Conservation (phyloP, 2,888 invertebrate genomes). For the Drosophila diplacantha region DNA sequence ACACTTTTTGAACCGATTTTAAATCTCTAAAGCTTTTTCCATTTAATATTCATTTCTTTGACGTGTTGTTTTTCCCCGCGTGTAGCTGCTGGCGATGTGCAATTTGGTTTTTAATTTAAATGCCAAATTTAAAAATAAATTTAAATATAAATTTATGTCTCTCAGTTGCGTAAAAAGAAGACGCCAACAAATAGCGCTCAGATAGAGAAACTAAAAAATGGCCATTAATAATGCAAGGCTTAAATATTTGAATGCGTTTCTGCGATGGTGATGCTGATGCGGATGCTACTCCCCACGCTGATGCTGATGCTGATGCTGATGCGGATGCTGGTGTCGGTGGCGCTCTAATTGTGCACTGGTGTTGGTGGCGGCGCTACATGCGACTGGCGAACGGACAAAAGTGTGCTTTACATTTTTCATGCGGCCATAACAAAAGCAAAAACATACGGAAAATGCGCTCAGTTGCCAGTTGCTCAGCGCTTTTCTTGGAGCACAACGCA, state of each 20-base stretch:
- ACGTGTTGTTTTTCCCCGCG: neutral
- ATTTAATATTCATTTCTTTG: constrained; percentile 2
- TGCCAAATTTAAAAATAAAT: constrained; percentile 60
- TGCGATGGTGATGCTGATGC: constrained; percentile 36
- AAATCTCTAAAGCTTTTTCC: neutral
- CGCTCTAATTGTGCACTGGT: constrained; percentile 44
- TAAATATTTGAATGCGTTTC: constrained; percentile 61
- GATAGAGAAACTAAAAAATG: constrained; percentile 43
- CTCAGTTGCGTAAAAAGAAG: constrained; percentile 32
- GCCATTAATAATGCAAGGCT: constrained; percentile 62
- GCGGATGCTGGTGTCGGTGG: constrained; percentile 12
- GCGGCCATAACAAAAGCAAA: constrained; percentile 49
- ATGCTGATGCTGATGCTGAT: constrained; percentile 28
- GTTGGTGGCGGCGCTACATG: constrained; percentile 22
- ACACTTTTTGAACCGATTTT: neutral
- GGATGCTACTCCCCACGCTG: constrained; percentile 20
- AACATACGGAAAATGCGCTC: constrained; percentile 57
- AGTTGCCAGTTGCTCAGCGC: constrained; percentile 54
- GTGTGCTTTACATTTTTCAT: constrained; percentile 70
- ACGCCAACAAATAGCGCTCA: constrained; percentile 13
- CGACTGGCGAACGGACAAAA: constrained; percentile 53
- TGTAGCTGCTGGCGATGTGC: constrained; percentile 39
- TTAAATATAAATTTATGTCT: constrained; percentile 55
- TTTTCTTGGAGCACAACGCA: constrained; percentile 57
- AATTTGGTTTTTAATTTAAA: constrained; percentile 64